Evolutionary conservation across 1,140 invertebrate species (phyloP).

Genomic region (Drosophila teissieri): DNA sequence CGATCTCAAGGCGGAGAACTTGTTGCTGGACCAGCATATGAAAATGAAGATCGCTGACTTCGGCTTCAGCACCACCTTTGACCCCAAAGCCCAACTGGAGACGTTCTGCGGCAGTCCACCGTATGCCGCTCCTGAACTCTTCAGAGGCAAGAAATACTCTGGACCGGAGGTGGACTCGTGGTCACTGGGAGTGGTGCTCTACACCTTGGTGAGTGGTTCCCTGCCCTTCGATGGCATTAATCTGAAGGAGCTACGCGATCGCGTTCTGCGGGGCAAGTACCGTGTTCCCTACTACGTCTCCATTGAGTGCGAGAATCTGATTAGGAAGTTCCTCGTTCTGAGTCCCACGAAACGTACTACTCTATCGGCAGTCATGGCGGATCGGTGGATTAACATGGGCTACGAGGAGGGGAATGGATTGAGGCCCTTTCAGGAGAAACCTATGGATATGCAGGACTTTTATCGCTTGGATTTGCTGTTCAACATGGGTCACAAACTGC

Average conservation of each 20-base stretch:
- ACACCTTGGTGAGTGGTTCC: constrained; percentile 99
- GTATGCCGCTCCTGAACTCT: constrained; percentile 99
- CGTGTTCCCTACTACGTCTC: constrained; percentile 99
- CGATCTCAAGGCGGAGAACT: constrained; percentile 97
- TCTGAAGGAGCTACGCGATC: constrained; percentile 97
- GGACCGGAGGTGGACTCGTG: constrained; percentile 99
- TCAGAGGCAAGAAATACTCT: constrained; percentile 99
- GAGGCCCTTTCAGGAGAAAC: constrained; percentile 95
- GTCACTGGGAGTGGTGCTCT: constrained; percentile 99
- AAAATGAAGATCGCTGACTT: constrained; percentile 99
- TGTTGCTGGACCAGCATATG: constrained; percentile 99
- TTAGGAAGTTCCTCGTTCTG: constrained; percentile 99
- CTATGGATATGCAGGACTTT: constrained; percentile 60
- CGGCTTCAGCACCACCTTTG: constrained; percentile 99
- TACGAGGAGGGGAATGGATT: constrained; percentile 98
- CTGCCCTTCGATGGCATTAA: constrained; percentile 99
- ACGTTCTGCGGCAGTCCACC: constrained; percentile 99
- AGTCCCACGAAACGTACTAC: constrained; percentile 98
- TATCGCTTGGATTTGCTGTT: constrained; percentile 91
- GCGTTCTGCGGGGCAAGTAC: constrained; percentile 99
- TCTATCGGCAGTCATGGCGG: constrained; percentile 98
- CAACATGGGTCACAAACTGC: constrained; percentile 96
- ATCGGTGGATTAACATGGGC: constrained; percentile 99
- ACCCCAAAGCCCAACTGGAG: constrained; percentile 98
- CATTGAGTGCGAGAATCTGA: constrained; percentile 99